A percentile compares a stretch with the other conserved stretches of the same genome.
These are phyloP conservation scores for Eremobia ochroleuca DNA, from an alignment of 2,888 invertebrate genomes.

Conservation along the genomic window DNA sequence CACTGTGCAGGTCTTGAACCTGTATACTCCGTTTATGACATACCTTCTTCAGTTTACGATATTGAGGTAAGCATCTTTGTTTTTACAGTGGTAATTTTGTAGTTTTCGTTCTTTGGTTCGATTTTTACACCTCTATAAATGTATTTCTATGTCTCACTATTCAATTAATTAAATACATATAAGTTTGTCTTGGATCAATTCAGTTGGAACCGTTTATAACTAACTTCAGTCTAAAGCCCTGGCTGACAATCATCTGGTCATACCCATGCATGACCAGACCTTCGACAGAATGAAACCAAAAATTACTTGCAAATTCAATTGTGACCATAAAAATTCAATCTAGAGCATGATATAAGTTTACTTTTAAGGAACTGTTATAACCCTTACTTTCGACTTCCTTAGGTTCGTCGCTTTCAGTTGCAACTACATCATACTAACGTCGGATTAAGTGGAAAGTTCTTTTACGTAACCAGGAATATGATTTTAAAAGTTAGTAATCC, in stretches of 20 bases:
- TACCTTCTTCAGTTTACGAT: conserved; percentile 68
- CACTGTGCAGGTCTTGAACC: conserved; percentile 69
- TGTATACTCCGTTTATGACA: conserved; percentile 64
- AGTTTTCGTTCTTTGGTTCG: neutral
- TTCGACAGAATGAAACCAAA: neutral
- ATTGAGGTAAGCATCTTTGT: conserved; percentile 65
- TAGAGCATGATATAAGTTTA: neutral
- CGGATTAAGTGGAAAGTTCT: conserved; percentile 73
- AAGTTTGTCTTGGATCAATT: neutral
- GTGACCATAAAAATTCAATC: neutral
- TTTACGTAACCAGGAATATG: conserved; percentile 70
- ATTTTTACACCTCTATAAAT: neutral
- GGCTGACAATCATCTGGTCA: neutral
- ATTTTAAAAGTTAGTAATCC: conserved; percentile 70
- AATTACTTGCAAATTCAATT: neutral
- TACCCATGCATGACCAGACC: too few relatives aligned
- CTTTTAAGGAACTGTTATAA: neutral
- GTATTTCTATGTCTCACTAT: too few relatives aligned
- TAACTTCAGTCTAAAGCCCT: too few relatives aligned
- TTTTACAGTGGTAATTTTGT: neutral
- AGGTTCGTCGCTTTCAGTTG: conserved; percentile 74
- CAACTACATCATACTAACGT: conserved; percentile 72
- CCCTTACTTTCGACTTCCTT: neutral
- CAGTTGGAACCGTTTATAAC: neutral
- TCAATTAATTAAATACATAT: neutral